phyloP scores from a whole-genome alignment of 2,888 invertebrate species.

The Timandra comae region DNA sequence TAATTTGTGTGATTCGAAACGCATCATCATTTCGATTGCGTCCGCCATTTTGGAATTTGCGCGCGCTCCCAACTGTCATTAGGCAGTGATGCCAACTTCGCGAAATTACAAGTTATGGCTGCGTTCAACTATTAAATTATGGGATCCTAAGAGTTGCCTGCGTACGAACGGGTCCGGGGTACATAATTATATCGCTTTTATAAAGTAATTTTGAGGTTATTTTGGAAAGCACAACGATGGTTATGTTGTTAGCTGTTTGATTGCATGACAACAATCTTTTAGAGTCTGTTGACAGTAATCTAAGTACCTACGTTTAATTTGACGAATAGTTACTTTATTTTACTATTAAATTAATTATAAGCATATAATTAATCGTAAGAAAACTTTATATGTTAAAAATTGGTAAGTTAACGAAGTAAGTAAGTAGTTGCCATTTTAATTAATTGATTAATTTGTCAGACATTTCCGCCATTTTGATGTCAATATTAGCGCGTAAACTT shows the following conservation, averaged over 20 bases:
- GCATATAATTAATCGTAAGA: no score
- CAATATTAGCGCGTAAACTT: not conserved
- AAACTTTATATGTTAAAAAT: no score
- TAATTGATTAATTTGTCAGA: no score
- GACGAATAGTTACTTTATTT: no score
- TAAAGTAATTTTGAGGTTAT: conserved; percentile 30
- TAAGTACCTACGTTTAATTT: no score
- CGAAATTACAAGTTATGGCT: conserved; percentile 65
- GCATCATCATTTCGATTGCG: conserved; percentile 59
- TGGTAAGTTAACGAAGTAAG: no score
- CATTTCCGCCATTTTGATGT: no score
- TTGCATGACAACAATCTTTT: no score
- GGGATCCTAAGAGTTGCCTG: conserved; percentile 37
- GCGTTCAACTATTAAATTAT: conserved; percentile 67
- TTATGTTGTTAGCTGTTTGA: not conserved
- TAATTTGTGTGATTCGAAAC: conserved; percentile 61
- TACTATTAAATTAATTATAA: no score
- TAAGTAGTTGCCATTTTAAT: no score
- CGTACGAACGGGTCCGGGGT: not conserved
- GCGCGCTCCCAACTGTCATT: conserved; percentile 62
- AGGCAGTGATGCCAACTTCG: conserved; percentile 68
- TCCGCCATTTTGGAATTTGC: conserved; percentile 66
- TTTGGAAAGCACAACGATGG: conserved; percentile 23
- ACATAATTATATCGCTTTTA: conserved; percentile 55
- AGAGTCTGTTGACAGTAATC: no score